phyloP scores from a whole-genome alignment of 2,888 invertebrate genomes.

The Latrodectus hesperus region DNA sequence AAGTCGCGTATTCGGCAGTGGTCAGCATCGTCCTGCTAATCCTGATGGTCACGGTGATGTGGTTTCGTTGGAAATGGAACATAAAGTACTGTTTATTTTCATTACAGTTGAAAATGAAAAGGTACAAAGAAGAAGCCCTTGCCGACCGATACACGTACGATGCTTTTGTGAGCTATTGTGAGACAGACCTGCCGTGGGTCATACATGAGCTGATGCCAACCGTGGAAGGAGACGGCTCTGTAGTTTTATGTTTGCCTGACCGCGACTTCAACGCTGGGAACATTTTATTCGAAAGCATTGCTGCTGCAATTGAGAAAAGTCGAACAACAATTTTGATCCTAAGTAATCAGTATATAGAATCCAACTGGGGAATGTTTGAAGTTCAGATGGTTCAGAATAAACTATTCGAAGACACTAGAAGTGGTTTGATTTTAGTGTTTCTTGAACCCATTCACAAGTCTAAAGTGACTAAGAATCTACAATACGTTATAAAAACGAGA shows the following conservation, averaged over 20 bases:
- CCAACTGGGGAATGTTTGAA: slow-evolving; percentile 85
- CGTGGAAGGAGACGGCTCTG: slow-evolving; percentile 77
- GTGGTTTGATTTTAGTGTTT: slow-evolving; percentile 81
- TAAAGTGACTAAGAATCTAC: slow-evolving; percentile 80
- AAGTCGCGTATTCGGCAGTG: neutral
- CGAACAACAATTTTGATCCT: slow-evolving; percentile 81
- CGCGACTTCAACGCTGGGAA: slow-evolving; percentile 84
- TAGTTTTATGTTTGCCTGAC: slow-evolving; percentile 82
- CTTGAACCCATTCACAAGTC: slow-evolving; percentile 81
- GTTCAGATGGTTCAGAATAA: slow-evolving; percentile 81
- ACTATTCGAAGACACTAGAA: slow-evolving; percentile 76
- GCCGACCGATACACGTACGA: slow-evolving; percentile 78
- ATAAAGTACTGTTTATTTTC: slow-evolving; percentile 25
- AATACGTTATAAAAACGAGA: slow-evolving; percentile 81
- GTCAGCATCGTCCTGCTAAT: neutral
- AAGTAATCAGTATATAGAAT: slow-evolving; percentile 80
- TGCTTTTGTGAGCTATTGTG: slow-evolving; percentile 83
- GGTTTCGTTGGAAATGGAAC: slow-evolving; percentile 35
- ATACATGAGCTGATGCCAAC: slow-evolving; percentile 80
- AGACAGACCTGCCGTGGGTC: slow-evolving; percentile 81
- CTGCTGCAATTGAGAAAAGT: slow-evolving; percentile 82
- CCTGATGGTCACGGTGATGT: neutral
- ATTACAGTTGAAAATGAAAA: neutral
- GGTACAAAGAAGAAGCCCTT: neutral
- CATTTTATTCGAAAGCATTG: slow-evolving; percentile 83